Base-by-base conservation (phyloP, 2,888 invertebrate species). In the Pandemis corylana region DNA sequence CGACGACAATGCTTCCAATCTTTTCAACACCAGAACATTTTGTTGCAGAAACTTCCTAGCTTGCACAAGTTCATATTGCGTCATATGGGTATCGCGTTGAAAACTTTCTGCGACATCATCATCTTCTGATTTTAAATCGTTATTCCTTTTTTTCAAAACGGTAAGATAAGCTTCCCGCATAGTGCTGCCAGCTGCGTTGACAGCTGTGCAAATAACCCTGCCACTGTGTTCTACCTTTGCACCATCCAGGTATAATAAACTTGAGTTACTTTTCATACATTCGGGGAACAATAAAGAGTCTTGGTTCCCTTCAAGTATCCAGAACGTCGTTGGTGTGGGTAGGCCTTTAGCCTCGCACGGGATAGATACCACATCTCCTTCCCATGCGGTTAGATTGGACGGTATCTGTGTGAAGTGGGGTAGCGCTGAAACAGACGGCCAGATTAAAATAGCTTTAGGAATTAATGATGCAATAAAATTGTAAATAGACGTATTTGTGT, bases 291-390 rank as follows among this genome's bases (percentile, higher is more conserved):
- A 86, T 78, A 94, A 85, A 66, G 97, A 78, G 86, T 97, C 96
- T 88, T 97, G 97, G 62, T 96, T 97, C 76, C 98, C 98, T 90
- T 99, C 99, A 84, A 98, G 97, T 82, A 97, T 98, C 99, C 99
- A 99, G 90, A 98, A 99, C 42, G 98, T 97, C 13, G 98, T 98
- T 4, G 99, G 99, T 77, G 97, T 96, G 13, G 99, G 99, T 88
- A 98, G 97, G 76, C 99, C 99, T 84, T 96, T 96, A 46, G 99
- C 98, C 81, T 97, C 97, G 93, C 99, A 99, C 77, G 98, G 98
- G 87, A 99, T 97, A 79, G 97, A 97, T 68, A 98, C 98, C 82
- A 97, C 96, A 82, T 97, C 97, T 88, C 98, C 98, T 84, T 97
- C 95, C 85, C 97, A 97, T 81, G 98, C 97, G 90, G 97, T 97